Conservation (phyloP, 1,140 invertebrate species). For the Pogonomyrmex barbatus region DNA sequence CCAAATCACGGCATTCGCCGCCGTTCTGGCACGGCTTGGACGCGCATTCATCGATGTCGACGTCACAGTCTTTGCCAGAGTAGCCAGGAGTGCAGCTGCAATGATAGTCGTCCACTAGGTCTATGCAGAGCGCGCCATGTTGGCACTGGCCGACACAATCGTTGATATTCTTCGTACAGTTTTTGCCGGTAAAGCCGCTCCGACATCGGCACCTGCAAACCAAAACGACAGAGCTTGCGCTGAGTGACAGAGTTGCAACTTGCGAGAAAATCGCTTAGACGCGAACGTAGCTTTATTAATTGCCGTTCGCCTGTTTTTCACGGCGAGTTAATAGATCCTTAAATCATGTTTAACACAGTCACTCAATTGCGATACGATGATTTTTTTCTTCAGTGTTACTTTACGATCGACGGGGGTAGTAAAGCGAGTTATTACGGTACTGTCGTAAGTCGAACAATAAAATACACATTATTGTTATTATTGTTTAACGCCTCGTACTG, state of each 20-base stretch:
- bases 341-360: constrained; percentile 17
- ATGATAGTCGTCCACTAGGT: constrained; percentile 93
- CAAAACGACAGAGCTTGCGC: constrained; percentile 84
- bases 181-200: constrained; percentile 94
- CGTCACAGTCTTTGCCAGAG: constrained; percentile 91
- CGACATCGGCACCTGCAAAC: constrained; percentile 89
- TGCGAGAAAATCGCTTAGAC: background rate
- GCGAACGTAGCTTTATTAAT: background rate
- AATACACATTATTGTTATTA: constrained; percentile 37
- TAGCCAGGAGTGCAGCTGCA: constrained; percentile 93
- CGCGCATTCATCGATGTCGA: constrained; percentile 91
- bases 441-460: constrained; percentile 38
- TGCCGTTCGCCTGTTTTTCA: background rate
- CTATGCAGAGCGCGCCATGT: constrained; percentile 94
- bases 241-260: background rate
- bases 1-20: constrained; percentile 93
- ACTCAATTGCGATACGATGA: background rate
- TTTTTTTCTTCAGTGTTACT: background rate
- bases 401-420: constrained; percentile 18
- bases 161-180: constrained; percentile 95
- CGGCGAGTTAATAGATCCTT: background rate
- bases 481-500: background rate
- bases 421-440: constrained; percentile 27
- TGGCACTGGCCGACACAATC: constrained; percentile 95
- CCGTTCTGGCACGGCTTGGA: constrained; percentile 94